Conservation (phyloP, 92 coral and sea anemone species). For the Phenganax marumi region DNA sequence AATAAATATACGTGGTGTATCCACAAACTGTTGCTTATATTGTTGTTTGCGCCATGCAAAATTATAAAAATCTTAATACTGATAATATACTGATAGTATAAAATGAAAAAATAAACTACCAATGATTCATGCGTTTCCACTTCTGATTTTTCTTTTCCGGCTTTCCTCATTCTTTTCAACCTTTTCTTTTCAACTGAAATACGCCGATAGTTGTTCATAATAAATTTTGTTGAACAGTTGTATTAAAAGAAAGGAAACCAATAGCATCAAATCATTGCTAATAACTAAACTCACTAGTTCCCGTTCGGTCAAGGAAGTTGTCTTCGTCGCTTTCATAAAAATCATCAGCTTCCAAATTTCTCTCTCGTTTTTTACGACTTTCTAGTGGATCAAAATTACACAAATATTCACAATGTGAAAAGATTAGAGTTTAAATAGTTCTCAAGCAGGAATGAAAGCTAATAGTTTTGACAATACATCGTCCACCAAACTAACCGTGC, state of each 20-base stretch:
- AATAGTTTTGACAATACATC: background rate
- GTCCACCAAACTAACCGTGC: slow-evolving; percentile 60
- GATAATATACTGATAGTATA: too few relatives aligned
- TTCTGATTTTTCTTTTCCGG: slow-evolving; percentile 64
- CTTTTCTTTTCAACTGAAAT: slow-evolving; percentile 76
- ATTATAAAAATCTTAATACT: too few relatives aligned
- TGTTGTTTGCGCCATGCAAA: too few relatives aligned
- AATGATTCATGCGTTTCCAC: slow-evolving; percentile 72
- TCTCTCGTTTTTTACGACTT: slow-evolving; percentile 83
- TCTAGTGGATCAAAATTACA: slow-evolving; percentile 44
- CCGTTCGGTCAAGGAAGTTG: slow-evolving; percentile 91
- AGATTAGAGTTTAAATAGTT: background rate
- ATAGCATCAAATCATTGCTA: background rate
- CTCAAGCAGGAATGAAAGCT: background rate
- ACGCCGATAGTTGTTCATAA: background rate
- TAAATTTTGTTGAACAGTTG: background rate
- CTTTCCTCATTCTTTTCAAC: slow-evolving; percentile 67
- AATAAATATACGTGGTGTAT: too few relatives aligned
- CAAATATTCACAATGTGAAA: background rate
- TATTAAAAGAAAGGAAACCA: background rate
- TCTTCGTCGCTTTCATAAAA: slow-evolving; percentile 98
- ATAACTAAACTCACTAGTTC: slow-evolving; percentile 65
- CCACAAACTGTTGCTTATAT: too few relatives aligned
- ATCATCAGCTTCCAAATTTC: slow-evolving; percentile 95
- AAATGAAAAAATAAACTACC: slow-evolving; percentile 49